Base-by-base conservation (phyloP, 2,797 vertebrate species). In the Coreius guichenoti region DNA sequence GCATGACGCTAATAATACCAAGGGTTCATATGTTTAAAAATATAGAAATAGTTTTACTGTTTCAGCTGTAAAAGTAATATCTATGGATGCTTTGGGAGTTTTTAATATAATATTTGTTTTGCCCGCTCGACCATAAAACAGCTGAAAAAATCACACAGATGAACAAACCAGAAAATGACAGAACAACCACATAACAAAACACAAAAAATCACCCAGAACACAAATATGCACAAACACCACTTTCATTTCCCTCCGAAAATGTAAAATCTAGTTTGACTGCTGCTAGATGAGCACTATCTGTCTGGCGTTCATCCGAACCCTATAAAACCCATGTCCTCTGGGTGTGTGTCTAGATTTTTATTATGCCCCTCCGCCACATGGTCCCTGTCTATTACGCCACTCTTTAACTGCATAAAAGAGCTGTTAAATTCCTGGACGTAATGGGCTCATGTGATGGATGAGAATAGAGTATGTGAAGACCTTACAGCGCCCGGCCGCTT, bases 391-490 rank as follows among this genome's bases (percentile, higher is more conserved):
- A 58, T 72, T 61, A 47, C 23, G 31, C 29, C 9, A 14, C 65
- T 78, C 49, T 80, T 76, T 80, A 63, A 67, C 73, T 29, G 82
- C 77, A 76, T 80, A 70, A 80, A 45, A n/a, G 61, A 74, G 78
- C 81, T 36, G 49, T 86, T 73, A 78, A 67, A 74, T 47, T 86
- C 65, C n/a, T 78, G 45, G n/a, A 13, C 39, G 54, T 80, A 86
- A 88, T 78, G 33, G 47, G 61, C 79, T 74, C 16, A 9, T 47
- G 76, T 88, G 88, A 88, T 88, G 88, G 80, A 89, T 88, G 89
- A 82, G 76, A 77, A 74, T 26, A 13, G 82, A 76, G 82, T 19
- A 39, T 69, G 76, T 67, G 82, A 82, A 67, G 82, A 81, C 80
- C 78, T 54, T 77, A 82, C 86, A 81, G 47, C 58, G 74, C 80